Base-by-base conservation (phyloP, 1,140 invertebrate genomes). In the Copidosoma floridanum region DNA sequence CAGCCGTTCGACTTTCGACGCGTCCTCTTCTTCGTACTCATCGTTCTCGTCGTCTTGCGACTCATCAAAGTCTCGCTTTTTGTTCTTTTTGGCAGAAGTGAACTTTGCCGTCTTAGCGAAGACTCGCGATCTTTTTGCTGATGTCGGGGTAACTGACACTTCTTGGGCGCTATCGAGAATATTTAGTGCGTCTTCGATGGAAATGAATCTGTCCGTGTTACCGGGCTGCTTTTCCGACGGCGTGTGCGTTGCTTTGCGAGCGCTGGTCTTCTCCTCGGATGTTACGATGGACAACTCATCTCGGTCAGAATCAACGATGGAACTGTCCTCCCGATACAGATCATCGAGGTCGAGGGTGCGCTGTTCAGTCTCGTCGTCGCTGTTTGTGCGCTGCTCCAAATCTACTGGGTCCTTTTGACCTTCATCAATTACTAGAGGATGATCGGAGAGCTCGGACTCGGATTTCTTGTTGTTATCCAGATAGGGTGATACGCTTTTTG, bases 311-410 rank as follows among this genome's bases (percentile, higher is more conserved):
- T 70, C 71, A 1, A 60, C 35, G 0, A 71, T 63, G 0, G 76
- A 76, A 41, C 71, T 80, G 20, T 79, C 77, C 35, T 80, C 78
- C 1, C 77, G 69, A 43, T 80, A 80, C 2, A 79, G 55, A 71
- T 80, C 77, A 11, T 80, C 77, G n/a, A 79, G 46, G 3, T 75
- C 76, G 5, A 74, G 75, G 1, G 66, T 62, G 6, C 67, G 66
- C 12, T 71, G 69, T 12, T 75, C 73, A 6, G 40, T 64, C 16
- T 78, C 75, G 3, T 75, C 72, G 26, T 78, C 77, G 24, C 71
- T 77, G 44, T 73, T 73, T 32, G 64, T 71, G 6, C 57, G 58
- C 1, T 76, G 70, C 7, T 75, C 68, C 2, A 38, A n/a, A 1
- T 63, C 50, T 8, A 2, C 32, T 8, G 20, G 6, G 0, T 63